Percentiles rank a stretch among this genome's conserved stretches.
Conservation (phyloP, 2,888 invertebrate species). For the Drosophila meridionalis region DNA sequence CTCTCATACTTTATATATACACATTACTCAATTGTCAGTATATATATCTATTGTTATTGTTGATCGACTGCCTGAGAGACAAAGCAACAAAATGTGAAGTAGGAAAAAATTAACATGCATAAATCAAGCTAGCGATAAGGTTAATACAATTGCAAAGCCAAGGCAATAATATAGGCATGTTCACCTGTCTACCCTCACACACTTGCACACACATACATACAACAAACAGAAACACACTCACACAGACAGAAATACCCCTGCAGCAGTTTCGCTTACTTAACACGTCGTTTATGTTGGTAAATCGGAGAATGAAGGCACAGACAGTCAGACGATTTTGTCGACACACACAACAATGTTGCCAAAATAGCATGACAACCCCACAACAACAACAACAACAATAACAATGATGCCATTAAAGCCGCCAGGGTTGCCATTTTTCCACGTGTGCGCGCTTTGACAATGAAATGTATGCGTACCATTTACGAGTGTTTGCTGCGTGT, state of each 20-base stretch:
- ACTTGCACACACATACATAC: not conserved
- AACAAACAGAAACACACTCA: not conserved
- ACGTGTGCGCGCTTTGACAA: slow-evolving; percentile 74
- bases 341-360: slow-evolving; percentile 73
- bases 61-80: slow-evolving; percentile 45
- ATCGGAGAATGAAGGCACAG: slow-evolving; percentile 51
- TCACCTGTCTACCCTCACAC: slow-evolving; percentile 7
- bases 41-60: slow-evolving; percentile 22
- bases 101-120: slow-evolving; percentile 57
- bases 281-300: slow-evolving; percentile 63
- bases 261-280: slow-evolving; percentile 54
- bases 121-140: slow-evolving; percentile 73
- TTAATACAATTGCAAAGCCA: slow-evolving; percentile 63
- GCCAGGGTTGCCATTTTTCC: slow-evolving; percentile 61
- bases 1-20: not conserved
- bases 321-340: slow-evolving; percentile 53
- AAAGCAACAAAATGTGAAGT: slow-evolving; percentile 20
- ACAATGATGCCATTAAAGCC: slow-evolving; percentile 62
- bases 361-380: slow-evolving; percentile 68
- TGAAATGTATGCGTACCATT: slow-evolving; percentile 62
- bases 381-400: slow-evolving; percentile 35
- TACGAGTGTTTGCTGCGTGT: slow-evolving; percentile 18
- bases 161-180: slow-evolving; percentile 32
- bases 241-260: not conserved
- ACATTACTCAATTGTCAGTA: slow-evolving; percentile 52